Evolutionary conservation across 2,797 vertebrate genomes (phyloP), one percentile per base, ranked within the genome.

Genomic region (Epinephelus awoara): DNA sequence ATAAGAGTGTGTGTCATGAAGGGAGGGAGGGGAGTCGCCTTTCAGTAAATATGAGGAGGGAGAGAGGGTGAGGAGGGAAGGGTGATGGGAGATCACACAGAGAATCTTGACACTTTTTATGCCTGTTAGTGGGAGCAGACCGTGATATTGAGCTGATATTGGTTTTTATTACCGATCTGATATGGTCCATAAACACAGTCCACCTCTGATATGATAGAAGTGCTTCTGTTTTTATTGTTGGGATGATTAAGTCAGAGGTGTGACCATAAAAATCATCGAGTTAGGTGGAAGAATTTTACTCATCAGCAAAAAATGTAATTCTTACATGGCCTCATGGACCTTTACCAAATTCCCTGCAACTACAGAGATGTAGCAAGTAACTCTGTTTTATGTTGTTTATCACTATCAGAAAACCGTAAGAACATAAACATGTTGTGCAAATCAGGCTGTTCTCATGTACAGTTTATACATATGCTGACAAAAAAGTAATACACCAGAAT

Each of bases 21-120:
- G 79, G 84, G 49, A n/a, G 50, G 75, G 21, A 66, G 58, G 85
- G 85, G 91, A 77, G 89, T 89, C 79, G 11, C n/a, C 86, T 88
- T 88, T 78, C 82, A 87, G 78, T 76, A 55, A 57, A 73, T 80
- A 46, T 69, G 71, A 83, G 68, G 65, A 67, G 77, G 63, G 62
- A 80, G 72, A 79, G 59, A 67, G 75, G 57, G 69, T 75, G 68
- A 83, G 40, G 87, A 69, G 68, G 63, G 63, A 27, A 77, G 55
- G 62, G 62, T 72, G 81, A 71, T 65, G 42, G 77, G 77, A 73
- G 82, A 62, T 86, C 89, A 90, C 83, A 85, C 82, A 90, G 77
- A 85, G 89, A 88, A 69, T 72, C 79, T 82, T 87, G 46, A 62
- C 65, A 77, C 71, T 79, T 76, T 85, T 12, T 6, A 25, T 27